These are phyloP conservation scores for Dinocampus coccinellae DNA, from an alignment of 2,888 invertebrate species.

Conservation along the genomic window DNA sequence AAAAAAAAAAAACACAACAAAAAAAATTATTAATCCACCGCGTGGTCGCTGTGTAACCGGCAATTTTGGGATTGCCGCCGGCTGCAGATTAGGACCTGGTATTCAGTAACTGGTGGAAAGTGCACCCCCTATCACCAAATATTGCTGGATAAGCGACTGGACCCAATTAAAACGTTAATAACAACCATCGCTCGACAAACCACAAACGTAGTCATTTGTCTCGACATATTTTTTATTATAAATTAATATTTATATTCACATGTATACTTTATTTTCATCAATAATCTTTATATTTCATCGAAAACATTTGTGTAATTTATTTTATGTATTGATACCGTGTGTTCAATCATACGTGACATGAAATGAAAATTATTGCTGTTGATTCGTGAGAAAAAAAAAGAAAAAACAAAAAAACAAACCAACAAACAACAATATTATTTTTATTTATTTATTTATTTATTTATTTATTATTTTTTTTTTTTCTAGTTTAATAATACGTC, in stretches of 20 bases:
- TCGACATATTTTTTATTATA: slow-evolving; percentile 4
- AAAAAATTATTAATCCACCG: slow-evolving; percentile 48
- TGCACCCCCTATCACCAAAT: slow-evolving; percentile 56
- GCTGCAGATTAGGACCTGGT: slow-evolving; percentile 63
- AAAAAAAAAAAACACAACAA: slow-evolving; percentile 15
- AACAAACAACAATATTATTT: too few species aligned
- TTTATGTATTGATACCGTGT: background rate
- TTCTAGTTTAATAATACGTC: too few species aligned
- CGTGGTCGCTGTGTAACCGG: slow-evolving; percentile 49
- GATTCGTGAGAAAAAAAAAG: slow-evolving; percentile 50
- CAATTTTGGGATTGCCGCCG: slow-evolving; percentile 64
- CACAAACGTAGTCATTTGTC: slow-evolving; percentile 44
- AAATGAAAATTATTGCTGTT: slow-evolving; percentile 38
- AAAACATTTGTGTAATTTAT: background rate
- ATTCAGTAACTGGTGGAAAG: slow-evolving; percentile 53
- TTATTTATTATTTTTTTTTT: too few species aligned
- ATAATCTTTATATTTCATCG: background rate
- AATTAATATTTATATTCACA: slow-evolving; percentile 1
- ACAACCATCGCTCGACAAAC: slow-evolving; percentile 54
- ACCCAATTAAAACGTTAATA: slow-evolving; percentile 67
- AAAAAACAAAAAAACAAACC: background rate
- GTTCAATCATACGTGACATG: slow-evolving; percentile 48
- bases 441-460: too few species aligned
- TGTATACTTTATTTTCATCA: background rate
- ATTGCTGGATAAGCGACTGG: slow-evolving; percentile 65